Base-by-base conservation (phyloP, 2,888 invertebrate genomes). In the Acanthoscelides obtectus region DNA sequence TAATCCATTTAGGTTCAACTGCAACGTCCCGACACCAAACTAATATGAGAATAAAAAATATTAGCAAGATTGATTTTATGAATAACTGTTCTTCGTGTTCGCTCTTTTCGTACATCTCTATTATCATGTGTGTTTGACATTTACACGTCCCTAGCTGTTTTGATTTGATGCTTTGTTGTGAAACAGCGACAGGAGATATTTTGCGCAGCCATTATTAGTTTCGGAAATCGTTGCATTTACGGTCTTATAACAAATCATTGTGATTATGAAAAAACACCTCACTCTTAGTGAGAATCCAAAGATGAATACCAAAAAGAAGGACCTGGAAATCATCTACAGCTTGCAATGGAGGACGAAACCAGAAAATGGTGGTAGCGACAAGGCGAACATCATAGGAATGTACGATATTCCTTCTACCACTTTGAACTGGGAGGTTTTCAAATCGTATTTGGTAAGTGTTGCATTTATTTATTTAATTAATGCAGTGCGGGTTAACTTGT, bases 331-430 rank as follows among this genome's bases (percentile, higher is more conserved):
- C 20, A 80, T 86, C n/a, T 86, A 83, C 81, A 84, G 83, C 78
- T 77, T 86, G 70, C 82, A 84, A 72, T 86, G 86, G 86, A 85
- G 84, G 78, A 82, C 83, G 74, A 81, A 79, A 71, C 78, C 83
- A 25, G 79, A 80, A 70, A 81, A 83, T 76, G 81, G 80, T 72
- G 82, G 79, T 71, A 27, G 22, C 1, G 83, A 83, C 75, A 82
- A 83, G 73, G 81, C 81, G 73, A 84, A 83, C 74, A 82, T 85
- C 74, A 84, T 87, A 65, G 86, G 86, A 70, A 83, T 87, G 79
- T 84, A 84, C 75, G 87, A 87, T 77, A 83, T 85, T 64, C 84
- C 85, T 2, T 81, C 85, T 63, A 84, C 85, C 19, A 85, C 86
- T 67, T 75, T 85, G 68, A 84, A 84, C 79, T 86, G 85, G 83